Conservation (phyloP, 2,797 vertebrate genomes). For the Tragopan temminckii region DNA sequence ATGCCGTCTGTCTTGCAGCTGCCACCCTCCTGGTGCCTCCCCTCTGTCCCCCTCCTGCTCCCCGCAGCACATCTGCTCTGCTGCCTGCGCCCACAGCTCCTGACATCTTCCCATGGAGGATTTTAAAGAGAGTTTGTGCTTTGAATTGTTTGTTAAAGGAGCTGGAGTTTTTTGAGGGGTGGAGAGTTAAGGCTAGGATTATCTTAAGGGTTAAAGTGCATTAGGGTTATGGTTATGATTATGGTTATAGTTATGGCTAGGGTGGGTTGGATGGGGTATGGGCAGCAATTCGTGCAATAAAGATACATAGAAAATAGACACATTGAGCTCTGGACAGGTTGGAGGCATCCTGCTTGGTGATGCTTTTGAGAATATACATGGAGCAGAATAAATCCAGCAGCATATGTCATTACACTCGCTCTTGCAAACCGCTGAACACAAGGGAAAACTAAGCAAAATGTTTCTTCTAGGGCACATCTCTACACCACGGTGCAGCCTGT, state of each 20-base stretch:
- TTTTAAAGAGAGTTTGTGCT: fast-evolving
- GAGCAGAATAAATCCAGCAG: neutral
- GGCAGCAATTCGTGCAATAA: fast-evolving
- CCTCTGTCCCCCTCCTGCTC: neutral
- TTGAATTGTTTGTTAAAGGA: neutral
- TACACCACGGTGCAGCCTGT: fast-evolving
- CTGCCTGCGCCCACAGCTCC: fast-evolving
- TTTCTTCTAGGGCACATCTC: slow-evolving; percentile 1
- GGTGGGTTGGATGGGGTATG: neutral
- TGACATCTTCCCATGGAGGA: fast-evolving
- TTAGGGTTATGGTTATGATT: too few species aligned
- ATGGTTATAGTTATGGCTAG: too few species aligned
- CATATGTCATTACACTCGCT: neutral
- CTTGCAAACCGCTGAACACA: neutral
- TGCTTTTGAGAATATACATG: neutral
- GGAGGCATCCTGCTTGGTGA: neutral
- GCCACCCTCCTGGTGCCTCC: neutral
- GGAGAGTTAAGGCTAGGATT: too few species aligned
- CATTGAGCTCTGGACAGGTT: neutral
- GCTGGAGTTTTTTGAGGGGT: neutral
- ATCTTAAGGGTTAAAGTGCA: too few species aligned
- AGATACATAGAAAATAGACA: fast-evolving
- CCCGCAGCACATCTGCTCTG: neutral
- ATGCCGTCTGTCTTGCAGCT: slow-evolving; percentile 44
- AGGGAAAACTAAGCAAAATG: neutral